phyloP scores from a whole-genome alignment of 35 echinoderm and acorn worm species.

The Lytechinus pictus region DNA sequence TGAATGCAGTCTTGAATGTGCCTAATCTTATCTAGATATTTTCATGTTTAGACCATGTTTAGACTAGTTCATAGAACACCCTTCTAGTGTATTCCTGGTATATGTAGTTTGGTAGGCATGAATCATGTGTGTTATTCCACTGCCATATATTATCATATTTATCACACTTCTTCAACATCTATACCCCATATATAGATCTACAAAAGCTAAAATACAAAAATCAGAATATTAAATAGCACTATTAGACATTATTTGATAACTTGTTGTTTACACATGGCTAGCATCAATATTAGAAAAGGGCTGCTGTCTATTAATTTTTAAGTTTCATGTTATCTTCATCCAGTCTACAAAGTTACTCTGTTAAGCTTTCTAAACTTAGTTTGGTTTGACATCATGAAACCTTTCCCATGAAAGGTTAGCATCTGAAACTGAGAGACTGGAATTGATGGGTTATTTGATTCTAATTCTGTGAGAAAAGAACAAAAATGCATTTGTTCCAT shows the following conservation, averaged over 20 bases:
- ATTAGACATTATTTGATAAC: too few species aligned
- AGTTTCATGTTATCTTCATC: too few species aligned
- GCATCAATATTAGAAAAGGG: too few species aligned
- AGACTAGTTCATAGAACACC: neutral
- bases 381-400: neutral
- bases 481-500: neutral
- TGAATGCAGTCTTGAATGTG: neutral
- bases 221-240: too few species aligned
- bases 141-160: neutral
- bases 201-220: too few species aligned
- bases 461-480: neutral
- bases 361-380: neutral
- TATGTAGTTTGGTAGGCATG: neutral
- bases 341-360: neutral
- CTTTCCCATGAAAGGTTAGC: neutral
- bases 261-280: too few species aligned
- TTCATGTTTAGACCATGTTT: neutral
- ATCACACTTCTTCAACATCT: neutral
- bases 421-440: neutral
- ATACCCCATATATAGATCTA: too few species aligned
- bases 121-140: neutral
- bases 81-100: neutral
- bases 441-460: constrained; percentile 5
- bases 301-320: too few species aligned
- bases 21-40: neutral